Percentiles rank a stretch among this genome's conserved stretches.
These are phyloP conservation scores for Elmis aenea DNA, from an alignment of 2,888 invertebrate genomes.

Conservation along the genomic window DNA sequence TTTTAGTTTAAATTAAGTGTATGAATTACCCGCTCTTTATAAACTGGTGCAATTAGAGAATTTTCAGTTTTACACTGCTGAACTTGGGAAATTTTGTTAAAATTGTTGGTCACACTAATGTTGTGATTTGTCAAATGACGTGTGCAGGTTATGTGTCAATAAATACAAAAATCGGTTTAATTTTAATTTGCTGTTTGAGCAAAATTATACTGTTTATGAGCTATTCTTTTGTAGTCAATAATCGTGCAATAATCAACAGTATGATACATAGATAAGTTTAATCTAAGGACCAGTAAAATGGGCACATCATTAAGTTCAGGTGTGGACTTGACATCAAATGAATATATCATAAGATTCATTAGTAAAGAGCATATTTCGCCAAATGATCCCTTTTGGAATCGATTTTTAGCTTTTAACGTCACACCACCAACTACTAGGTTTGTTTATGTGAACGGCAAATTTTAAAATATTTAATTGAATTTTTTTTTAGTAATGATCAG, in stretches of 20 bases:
- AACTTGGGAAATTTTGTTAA: too few species aligned
- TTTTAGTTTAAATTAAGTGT: too few species aligned
- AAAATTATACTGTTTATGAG: too few species aligned
- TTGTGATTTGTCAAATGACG: constrained; percentile 28
- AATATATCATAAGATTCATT: constrained; percentile 72
- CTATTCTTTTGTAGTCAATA: too few species aligned
- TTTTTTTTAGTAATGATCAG: constrained; percentile 66
- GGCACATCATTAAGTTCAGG: constrained; percentile 77
- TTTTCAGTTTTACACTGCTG: too few species aligned
- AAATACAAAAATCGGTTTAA: too few species aligned
- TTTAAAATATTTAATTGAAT: not conserved
- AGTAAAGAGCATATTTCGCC: constrained; percentile 73
- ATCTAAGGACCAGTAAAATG: constrained; percentile 57
- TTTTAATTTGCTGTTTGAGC: too few species aligned
- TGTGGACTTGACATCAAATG: constrained; percentile 75
- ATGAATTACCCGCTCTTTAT: too few species aligned
- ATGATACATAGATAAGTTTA: too few species aligned
- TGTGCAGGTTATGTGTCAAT: constrained; percentile 31
- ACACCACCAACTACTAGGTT: constrained; percentile 72
- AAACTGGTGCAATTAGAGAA: too few species aligned
- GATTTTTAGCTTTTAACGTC: constrained; percentile 86
- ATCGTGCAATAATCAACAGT: too few species aligned
- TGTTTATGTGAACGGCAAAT: constrained; percentile 35
- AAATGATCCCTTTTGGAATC: constrained; percentile 93
- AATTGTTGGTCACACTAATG: too few species aligned